Evolutionary conservation across 2,113 vertebrate species (phyloP), one percentile per base, ranked within the genome.

Genomic region (Laticauda laticaudata): DNA sequence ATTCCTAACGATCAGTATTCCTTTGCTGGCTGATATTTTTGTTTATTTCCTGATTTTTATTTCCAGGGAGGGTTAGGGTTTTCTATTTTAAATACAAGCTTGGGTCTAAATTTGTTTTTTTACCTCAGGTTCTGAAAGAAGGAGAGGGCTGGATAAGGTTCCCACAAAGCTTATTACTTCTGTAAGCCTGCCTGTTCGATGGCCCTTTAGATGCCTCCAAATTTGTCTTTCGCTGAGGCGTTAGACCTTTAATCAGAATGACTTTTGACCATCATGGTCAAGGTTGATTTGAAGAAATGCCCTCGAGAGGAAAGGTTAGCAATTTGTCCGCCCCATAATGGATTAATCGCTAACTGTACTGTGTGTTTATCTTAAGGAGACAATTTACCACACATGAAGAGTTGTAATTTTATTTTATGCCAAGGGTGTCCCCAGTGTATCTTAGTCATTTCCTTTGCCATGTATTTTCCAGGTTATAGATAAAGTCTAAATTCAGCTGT

Each of bases 391-490:
- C 87, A 29, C 89, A 11, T 39, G 75, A 93, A 75, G 86, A 96
- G 85, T 89, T 90, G 95, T 89, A 85, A 92, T 94, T 95, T 95
- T 94, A 91, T 96, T 96, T 95, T 94, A 53, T 95, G 86, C 95
- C 90, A 95, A 94, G 69, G 88, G 56, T 18, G 8, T 95, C 85
- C 91, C 95, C 43, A 34, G 95, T 94, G 92, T 90, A 92, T 94
- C 95, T 96, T 92, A 94, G 89, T 64, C 94, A 69, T 96, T 94
- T 94, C 20, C 86, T 55, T 90, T 94, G 86, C 89, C 91, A 92
- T 86, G 93, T 55, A 54, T 95, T 51, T 95, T 96, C 93, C 59
- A 59, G 88, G 90, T 87, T 93, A 61, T 5, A 90, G 93, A 91
- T 95, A 90, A 96, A 96, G 95, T 56, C 87, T 26, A 57, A 92